Conservation (phyloP, 2,888 invertebrate species). For the Tachystola acroxantha region DNA sequence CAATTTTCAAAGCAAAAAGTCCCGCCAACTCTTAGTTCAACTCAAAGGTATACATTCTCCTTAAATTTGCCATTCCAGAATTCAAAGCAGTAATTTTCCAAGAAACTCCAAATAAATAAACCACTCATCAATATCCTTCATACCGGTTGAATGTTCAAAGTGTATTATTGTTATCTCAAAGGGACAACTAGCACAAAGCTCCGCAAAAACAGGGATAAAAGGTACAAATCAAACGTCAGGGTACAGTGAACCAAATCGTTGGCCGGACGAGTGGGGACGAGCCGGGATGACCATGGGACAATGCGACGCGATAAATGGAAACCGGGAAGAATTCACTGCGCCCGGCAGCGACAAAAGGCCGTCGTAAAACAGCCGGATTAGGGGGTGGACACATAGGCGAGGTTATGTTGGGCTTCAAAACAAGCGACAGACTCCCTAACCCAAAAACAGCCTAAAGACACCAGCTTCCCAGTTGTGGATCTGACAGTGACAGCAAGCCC, state of each 20-base stretch:
- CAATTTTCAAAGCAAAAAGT: too few species aligned
- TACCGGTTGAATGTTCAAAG: neutral
- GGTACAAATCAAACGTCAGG: conserved; percentile 7
- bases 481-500: too few species aligned
- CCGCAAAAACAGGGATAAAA: conserved; percentile 1
- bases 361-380: conserved; percentile 70
- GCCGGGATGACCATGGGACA: too few species aligned
- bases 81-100: too few species aligned
- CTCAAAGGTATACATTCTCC: too few species aligned
- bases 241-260: conserved; percentile 1
- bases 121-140: too few species aligned
- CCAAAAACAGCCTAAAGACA: too few species aligned
- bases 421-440: too few species aligned
- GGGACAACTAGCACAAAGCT: neutral
- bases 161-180: neutral
- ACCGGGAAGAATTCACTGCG: conserved; percentile 50
- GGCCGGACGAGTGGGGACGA: neutral
- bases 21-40: too few species aligned
- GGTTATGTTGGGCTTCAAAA: conserved; percentile 24
- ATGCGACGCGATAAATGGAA: conserved; percentile 46
- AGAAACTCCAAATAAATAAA: too few species aligned
- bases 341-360: conserved; percentile 46
- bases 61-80: too few species aligned
- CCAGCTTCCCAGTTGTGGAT: too few species aligned
- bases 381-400: conserved; percentile 44